A percentile compares a stretch with the other conserved stretches of the same genome.
phyloP scores from a whole-genome alignment of 2,888 invertebrate species.

The Timema podura region DNA sequence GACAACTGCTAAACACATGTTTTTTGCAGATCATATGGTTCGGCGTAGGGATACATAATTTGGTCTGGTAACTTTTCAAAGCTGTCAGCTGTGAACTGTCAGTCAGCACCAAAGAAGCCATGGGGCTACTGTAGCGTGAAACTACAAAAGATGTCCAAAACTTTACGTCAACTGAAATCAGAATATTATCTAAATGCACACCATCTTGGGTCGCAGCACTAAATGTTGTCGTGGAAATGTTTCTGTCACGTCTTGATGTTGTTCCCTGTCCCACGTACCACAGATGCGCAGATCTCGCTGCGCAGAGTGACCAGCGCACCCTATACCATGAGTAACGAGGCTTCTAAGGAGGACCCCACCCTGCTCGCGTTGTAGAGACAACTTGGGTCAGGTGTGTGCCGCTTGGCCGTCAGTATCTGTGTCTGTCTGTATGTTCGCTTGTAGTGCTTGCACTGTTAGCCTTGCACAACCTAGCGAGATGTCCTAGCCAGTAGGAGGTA shows the following conservation, averaged over 20 bases:
- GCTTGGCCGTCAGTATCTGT: neutral
- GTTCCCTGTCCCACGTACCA: no score
- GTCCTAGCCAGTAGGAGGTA: no score
- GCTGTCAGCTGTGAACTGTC: no score
- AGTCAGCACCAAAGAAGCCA: no score
- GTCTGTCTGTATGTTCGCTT: constrained; percentile 5
- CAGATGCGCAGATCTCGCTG: constrained; percentile 14
- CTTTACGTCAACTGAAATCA: no score
- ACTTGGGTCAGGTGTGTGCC: neutral
- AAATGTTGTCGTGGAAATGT: neutral
- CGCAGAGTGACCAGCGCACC: constrained; percentile 27
- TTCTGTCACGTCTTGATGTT: neutral
- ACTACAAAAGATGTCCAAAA: no score
- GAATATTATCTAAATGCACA: no score
- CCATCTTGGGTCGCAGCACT: neutral
- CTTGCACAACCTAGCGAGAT: neutral
- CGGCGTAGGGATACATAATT: no score
- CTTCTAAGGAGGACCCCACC: constrained; percentile 9
- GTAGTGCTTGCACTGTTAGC: constrained; percentile 6
- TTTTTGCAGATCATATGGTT: no score
- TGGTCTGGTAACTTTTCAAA: no score
- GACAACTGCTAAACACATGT: no score
- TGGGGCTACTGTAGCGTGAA: neutral
- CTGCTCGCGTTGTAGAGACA: constrained; percentile 18
- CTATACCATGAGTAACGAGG: constrained; percentile 21